Evolutionary conservation across 2,113 vertebrate species (phyloP).

Genomic region (Rafetus swinhoei): DNA sequence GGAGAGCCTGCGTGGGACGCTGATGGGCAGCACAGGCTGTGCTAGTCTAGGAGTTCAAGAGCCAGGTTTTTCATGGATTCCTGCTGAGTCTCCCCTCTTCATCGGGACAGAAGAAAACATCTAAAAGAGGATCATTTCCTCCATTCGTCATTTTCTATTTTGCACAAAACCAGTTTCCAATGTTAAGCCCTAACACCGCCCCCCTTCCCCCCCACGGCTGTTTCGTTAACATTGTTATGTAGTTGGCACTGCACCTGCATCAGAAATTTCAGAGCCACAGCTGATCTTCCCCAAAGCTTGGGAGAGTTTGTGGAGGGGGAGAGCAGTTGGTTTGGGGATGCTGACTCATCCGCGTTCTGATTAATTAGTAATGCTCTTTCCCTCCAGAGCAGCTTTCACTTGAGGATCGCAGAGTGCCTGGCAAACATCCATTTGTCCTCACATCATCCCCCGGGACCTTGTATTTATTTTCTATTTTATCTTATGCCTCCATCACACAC

Average conservation of each 20-base stretch:
- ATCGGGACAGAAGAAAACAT: background rate
- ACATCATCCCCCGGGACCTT: conserved; percentile 1
- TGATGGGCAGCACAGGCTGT: background rate
- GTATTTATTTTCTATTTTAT: conserved; percentile 6
- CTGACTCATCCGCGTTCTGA: background rate
- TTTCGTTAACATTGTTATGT: background rate
- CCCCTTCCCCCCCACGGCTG: background rate
- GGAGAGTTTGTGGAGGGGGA: background rate
- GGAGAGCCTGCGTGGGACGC: background rate
- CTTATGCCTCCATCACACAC: conserved; percentile 17
- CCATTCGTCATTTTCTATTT: background rate
- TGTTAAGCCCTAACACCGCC: background rate
- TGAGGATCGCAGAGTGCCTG: conserved; percentile 21
- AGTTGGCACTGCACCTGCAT: background rate
- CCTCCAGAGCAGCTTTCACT: conserved; percentile 6
- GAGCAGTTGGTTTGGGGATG: background rate
- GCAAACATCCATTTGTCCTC: conserved; percentile 54
- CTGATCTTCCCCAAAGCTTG: background rate
- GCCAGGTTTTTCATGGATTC: background rate
- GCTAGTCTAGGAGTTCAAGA: background rate
- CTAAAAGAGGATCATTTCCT: background rate
- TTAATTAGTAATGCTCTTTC: background rate
- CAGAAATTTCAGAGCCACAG: background rate
- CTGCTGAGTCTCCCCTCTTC: background rate
- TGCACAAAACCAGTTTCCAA: background rate